These are phyloP conservation scores for Luscinia megarhynchos DNA, from an alignment of 2,797 vertebrate species.

Conservation along the genomic window DNA sequence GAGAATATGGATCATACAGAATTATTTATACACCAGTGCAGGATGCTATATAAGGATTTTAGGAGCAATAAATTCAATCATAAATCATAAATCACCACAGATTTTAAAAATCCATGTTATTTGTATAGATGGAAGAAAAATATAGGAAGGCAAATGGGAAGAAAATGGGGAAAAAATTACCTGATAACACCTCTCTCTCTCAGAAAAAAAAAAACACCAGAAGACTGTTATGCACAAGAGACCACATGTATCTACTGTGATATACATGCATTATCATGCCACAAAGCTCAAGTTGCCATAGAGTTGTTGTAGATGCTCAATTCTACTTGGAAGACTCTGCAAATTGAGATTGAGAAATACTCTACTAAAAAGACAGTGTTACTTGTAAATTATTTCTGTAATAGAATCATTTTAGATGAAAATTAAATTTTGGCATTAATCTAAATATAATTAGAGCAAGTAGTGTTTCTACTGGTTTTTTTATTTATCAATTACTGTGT, in stretches of 20 bases:
- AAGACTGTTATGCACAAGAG: neutral
- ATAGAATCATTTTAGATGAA: neutral
- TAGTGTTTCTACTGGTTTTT: neutral
- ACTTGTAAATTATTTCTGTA: neutral
- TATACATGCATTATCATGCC: neutral
- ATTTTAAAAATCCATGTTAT: neutral
- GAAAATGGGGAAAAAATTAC: neutral
- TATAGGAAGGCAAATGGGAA: neutral
- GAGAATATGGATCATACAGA: neutral
- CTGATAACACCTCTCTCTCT: neutral
- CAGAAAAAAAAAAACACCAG: neutral
- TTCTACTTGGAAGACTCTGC: neutral
- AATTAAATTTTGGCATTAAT: neutral
- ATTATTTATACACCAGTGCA: accelerated
- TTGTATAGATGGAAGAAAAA: neutral
- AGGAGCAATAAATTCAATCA: neutral
- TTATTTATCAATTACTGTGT: neutral
- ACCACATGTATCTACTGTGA: neutral
- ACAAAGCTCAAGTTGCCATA: neutral
- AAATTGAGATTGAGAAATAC: neutral
- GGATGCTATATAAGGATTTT: neutral
- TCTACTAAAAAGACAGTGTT: neutral
- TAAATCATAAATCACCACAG: neutral
- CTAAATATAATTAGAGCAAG: neutral
- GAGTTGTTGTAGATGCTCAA: neutral